Evolutionary conservation across 2,113 vertebrate species (phyloP), one percentile per base, ranked within the genome.

Genomic region (Ptilorrhoa leucosticta): DNA sequence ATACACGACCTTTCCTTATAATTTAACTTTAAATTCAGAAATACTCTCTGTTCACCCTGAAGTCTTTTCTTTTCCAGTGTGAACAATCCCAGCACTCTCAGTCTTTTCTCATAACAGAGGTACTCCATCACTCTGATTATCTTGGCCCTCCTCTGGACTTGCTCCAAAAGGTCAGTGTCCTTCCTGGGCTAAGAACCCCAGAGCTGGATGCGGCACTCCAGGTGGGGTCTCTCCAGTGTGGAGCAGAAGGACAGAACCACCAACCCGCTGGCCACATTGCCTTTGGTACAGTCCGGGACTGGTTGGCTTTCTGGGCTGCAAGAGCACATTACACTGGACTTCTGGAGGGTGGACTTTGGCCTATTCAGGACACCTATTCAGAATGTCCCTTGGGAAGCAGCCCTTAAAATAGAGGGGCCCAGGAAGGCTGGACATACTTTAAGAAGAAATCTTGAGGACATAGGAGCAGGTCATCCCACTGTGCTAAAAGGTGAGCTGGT

Each of bases 401-500:
- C 10, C 15, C n/a, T 39, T 61, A 39, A 69, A 45, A 19, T 28
- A 39, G 5, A n/a, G 19, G 5, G 15, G 12, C 6, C 9, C 15
- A 39, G 39, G 28, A 16, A 16, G 39, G 47, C 28, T 39, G 64
- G 23, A n/a, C 31, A 33, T 24, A 39, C 28, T 45, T 53, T 16
- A n/a, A 24, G 19, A 53, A 61, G 6, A 45, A 16, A 23, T 53
- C 45, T 61, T 78, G 39, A 45, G 45, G 33, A 39, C 12, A 17
- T 2, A 31, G 71, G 33, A 69, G 8, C 10, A 16, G 23, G 23
- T 28, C 6, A 33, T 60, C 33, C 33, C 27, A 37, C 27, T 60
- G 63, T 45, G 10, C 19, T 0, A 1, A 60, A 61, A 61, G 40
- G 60, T 20, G 15, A 60, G 5, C 33, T 51, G 28, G 8, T 0